Percentiles rank a stretch among this genome's conserved stretches.
Evolutionary conservation across 2,888 invertebrate genomes (phyloP).

Genomic region (Thyatira batis): DNA sequence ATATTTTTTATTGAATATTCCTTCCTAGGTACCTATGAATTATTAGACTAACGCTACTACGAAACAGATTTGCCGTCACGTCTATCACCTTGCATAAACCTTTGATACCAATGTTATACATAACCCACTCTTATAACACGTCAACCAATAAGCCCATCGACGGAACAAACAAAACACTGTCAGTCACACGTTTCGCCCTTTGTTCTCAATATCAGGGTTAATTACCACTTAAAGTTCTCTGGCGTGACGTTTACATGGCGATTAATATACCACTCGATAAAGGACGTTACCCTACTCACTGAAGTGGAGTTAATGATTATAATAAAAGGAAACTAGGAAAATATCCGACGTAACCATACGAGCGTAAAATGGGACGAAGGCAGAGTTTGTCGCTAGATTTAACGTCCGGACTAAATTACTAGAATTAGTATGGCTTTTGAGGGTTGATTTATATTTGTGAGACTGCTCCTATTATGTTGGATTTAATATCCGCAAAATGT

Average conservation of each 20-base stretch:
- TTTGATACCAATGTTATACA: neutral
- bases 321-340: slow-evolving; percentile 9
- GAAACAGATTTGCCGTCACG: too few relatives aligned
- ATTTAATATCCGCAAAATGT: neutral
- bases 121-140: slow-evolving; percentile 9
- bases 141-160: slow-evolving; percentile 17
- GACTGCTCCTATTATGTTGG: neutral
- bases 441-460: neutral
- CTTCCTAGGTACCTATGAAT: too few relatives aligned
- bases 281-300: slow-evolving; percentile 22
- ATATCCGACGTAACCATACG: slow-evolving; percentile 17
- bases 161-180: slow-evolving; percentile 12
- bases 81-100: neutral
- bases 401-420: neutral
- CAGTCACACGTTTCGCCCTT: slow-evolving; percentile 7
- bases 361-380: neutral
- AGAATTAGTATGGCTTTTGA: neutral
- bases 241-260: slow-evolving; percentile 15
- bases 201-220: slow-evolving; percentile 30
- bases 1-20: too few relatives aligned
- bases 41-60: too few relatives aligned
- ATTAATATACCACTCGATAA: slow-evolving; percentile 23
- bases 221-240: slow-evolving; percentile 24
- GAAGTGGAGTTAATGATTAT: slow-evolving; percentile 18
- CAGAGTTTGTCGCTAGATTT: neutral